Evolutionary conservation across 2,113 vertebrate genomes (phyloP).

Genomic region (Dasyprocta punctata): DNA sequence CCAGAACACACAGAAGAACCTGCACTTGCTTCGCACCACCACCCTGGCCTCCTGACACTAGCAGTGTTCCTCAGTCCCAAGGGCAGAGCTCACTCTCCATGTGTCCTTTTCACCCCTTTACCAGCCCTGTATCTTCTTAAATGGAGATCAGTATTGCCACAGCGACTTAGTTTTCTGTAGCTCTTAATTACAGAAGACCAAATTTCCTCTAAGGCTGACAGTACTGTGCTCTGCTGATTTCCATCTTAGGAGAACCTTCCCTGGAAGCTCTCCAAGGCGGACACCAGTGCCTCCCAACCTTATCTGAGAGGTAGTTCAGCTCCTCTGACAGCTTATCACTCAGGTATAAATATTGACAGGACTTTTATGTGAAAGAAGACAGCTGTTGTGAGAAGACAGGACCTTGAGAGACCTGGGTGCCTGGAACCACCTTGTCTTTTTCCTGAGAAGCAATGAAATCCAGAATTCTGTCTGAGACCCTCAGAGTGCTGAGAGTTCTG

Average conservation of each 20-base stretch:
- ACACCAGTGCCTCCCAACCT: background rate
- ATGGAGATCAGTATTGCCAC: background rate
- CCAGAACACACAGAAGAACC: background rate
- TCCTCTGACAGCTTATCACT: background rate
- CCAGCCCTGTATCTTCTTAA: background rate
- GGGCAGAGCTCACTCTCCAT: background rate
- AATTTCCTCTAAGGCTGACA: background rate
- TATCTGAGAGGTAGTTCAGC: background rate
- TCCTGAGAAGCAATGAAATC: background rate
- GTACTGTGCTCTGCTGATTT: background rate
- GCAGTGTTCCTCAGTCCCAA: background rate
- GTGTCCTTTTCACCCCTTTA: background rate
- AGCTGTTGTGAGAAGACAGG: background rate
- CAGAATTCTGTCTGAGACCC: background rate
- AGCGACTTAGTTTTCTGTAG: background rate
- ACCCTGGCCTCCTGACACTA: background rate
- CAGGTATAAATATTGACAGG: background rate
- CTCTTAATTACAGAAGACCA: background rate
- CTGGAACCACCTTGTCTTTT: background rate
- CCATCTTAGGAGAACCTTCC: background rate
- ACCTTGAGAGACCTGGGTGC: background rate
- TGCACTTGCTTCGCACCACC: background rate
- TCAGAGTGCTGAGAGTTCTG: background rate
- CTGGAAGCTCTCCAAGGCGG: background rate
- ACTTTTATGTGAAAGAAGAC: background rate